Evolutionary conservation across 2,888 invertebrate species (phyloP).

Genomic region (Parapristionchus giblindavisi): DNA sequence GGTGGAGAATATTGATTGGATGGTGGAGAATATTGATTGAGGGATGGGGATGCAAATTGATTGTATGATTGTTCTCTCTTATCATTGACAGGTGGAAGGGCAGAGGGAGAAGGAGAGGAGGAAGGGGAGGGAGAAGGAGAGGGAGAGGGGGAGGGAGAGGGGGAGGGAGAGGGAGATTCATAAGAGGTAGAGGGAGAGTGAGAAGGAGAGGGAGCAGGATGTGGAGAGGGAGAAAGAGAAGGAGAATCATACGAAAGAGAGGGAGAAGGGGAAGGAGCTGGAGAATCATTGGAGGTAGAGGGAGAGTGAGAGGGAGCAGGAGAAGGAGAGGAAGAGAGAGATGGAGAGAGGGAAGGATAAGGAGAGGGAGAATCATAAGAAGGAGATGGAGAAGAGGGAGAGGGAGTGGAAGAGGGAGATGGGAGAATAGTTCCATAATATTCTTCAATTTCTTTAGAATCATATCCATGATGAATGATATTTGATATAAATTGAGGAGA

Average conservation of each 20-base stretch:
- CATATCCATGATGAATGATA: conserved; percentile 25
- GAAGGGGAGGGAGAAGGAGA: not conserved
- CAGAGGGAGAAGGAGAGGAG: not conserved
- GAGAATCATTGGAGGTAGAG: not conserved
- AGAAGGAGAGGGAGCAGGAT: not conserved
- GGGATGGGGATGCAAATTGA: not conserved
- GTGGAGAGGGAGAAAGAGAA: not conserved
- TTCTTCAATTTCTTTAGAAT: conserved; percentile 27
- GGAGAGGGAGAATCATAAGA: not conserved
- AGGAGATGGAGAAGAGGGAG: conserved; percentile 4
- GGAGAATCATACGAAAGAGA: not conserved
- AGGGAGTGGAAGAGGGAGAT: not conserved
- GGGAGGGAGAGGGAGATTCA: not conserved
- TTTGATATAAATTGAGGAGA: not conserved
- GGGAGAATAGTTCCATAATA: not conserved
- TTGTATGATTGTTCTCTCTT: not conserved
- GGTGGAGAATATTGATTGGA: not conserved
- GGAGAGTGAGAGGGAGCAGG: not conserved
- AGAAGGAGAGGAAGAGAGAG: not conserved
- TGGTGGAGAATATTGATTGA: not conserved
- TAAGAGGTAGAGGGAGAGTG: no score
- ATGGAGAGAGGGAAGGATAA: no score
- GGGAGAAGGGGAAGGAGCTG: not conserved
- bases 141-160: not conserved
- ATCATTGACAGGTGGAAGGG: not conserved